A percentile compares a stretch with the other conserved stretches of the same genome.
Conservation (phyloP, 92 coral and sea anemone genomes). For the Actinernus sp. region DNA sequence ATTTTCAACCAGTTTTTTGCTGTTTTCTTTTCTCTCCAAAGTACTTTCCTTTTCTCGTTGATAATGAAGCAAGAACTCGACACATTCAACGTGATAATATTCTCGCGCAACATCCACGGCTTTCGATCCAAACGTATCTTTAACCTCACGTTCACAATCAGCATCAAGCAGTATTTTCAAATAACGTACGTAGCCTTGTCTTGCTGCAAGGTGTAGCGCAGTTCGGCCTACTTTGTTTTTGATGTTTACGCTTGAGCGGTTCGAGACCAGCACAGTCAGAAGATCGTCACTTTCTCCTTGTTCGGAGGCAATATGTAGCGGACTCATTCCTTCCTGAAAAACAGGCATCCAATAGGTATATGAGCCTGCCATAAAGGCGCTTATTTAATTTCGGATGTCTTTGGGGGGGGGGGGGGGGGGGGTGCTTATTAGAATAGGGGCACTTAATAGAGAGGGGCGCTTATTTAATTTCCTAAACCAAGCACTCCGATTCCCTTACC, state of each 20-base stretch:
- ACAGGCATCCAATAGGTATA: too few relatives aligned
- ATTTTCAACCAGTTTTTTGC: not conserved
- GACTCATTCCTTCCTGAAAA: constrained; percentile 87
- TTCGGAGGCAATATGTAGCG: constrained; percentile 77
- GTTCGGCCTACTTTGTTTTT: constrained; percentile 88
- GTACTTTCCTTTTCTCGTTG: constrained; percentile 29
- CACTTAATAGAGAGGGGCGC: too few relatives aligned
- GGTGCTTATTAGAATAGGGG: too few relatives aligned
- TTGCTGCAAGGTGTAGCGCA: constrained; percentile 82
- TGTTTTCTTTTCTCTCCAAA: not conserved
- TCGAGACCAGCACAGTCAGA: constrained; percentile 28
- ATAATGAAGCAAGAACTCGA: constrained; percentile 69
- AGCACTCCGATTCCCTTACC: too few relatives aligned
- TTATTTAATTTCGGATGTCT: too few relatives aligned
- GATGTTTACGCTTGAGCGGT: constrained; percentile 39
- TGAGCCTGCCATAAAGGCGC: too few relatives aligned
- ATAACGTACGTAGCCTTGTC: constrained; percentile 54
- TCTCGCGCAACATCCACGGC: constrained; percentile 76
- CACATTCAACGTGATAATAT: constrained; percentile 58
- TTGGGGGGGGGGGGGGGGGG: too few relatives aligned
- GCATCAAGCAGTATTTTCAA: constrained; percentile 63
- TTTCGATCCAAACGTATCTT: constrained; percentile 81
- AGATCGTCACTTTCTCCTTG: constrained; percentile 25
- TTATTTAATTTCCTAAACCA: too few relatives aligned
- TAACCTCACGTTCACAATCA: constrained; percentile 68